A percentile compares a stretch with the other conserved stretches of the same genome.
These are phyloP conservation scores for Salvator merianae DNA, from an alignment of 2,113 vertebrate species.

Conservation along the genomic window DNA sequence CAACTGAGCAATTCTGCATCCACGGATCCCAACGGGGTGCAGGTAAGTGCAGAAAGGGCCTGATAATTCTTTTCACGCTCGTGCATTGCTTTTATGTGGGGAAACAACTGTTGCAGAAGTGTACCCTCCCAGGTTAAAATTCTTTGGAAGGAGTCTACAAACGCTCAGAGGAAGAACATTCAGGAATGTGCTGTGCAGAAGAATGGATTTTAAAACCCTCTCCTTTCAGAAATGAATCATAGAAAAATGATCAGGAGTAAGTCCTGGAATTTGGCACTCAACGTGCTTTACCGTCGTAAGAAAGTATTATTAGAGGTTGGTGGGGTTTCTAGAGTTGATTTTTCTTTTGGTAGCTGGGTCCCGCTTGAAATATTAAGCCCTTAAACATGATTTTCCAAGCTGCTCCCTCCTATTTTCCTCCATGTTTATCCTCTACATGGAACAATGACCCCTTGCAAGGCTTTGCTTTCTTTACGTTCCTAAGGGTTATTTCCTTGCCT, in stretches of 20 bases:
- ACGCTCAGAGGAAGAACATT: background rate
- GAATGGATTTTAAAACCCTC: background rate
- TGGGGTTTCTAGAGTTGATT: no score
- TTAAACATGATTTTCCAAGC: conserved; percentile 34
- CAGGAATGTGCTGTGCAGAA: background rate
- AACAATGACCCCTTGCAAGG: conserved; percentile 73
- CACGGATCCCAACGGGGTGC: no score
- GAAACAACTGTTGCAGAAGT: no score
- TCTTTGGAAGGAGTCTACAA: no score
- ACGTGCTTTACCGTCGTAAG: no score
- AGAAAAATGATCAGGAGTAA: background rate
- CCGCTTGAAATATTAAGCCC: conserved; percentile 24
- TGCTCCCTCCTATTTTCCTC: conserved; percentile 22
- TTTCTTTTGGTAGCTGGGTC: background rate
- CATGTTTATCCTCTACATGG: conserved; percentile 69
- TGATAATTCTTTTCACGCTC: no score
- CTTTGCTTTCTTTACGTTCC: conserved; percentile 67
- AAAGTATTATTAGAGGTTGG: no score
- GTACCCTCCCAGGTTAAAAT: no score
- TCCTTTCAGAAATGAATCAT: background rate
- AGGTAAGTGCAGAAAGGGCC: no score
- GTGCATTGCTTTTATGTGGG: no score
- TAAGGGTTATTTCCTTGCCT: conserved; percentile 76
- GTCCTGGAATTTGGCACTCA: no score
- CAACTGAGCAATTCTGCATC: no score